Evolutionary conservation across 2,888 invertebrate species (phyloP), one percentile per base, ranked within the genome.

Genomic region (Tipula confusa): DNA sequence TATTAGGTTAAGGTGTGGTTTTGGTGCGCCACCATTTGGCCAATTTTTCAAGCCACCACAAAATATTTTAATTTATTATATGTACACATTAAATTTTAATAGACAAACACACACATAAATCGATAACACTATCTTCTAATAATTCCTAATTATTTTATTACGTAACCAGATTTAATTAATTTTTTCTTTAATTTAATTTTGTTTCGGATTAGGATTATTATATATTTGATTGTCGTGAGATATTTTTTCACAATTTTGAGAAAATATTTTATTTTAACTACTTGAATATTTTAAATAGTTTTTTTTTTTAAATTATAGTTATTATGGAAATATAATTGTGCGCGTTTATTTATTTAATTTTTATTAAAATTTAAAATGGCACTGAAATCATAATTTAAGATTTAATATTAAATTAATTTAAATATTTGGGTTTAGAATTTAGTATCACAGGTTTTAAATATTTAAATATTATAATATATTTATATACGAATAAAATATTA

Each of bases 391-490:
- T 11, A 9, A 24, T 64, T 64, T 64, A 9, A 64, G 64, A 11
- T 64, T 64, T 33, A 33, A 24, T 24, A 64, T 64, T 64, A 64
- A 64, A 64, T 43, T 43, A 43, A 43, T 43, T 43, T 43, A n/a
- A 64, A 64, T 48, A 48, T 48, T n/a, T 64, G 64, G 64, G 31
- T 82, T 82, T 82, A 82, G 82, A 82, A 82, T 82, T 82, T 82
- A 82, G 82, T 82, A 82, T 82, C 82, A 82, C 82, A 82, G 82
- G 82, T 82, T 24, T 33, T 33, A 31, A 82, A 82, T 81, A 15
- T 31, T 18, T 81, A 81, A 81, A 79, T 79, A 29, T 79, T 15
- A 48, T 48, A 48, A 6, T 48, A 15, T 18, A 13, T 48, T 64
- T 24, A 24, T 64, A 64, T 28, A 15, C 3, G 2, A 15, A 48